Conservation (phyloP, 2,888 invertebrate species). For the Phortica okadai region DNA sequence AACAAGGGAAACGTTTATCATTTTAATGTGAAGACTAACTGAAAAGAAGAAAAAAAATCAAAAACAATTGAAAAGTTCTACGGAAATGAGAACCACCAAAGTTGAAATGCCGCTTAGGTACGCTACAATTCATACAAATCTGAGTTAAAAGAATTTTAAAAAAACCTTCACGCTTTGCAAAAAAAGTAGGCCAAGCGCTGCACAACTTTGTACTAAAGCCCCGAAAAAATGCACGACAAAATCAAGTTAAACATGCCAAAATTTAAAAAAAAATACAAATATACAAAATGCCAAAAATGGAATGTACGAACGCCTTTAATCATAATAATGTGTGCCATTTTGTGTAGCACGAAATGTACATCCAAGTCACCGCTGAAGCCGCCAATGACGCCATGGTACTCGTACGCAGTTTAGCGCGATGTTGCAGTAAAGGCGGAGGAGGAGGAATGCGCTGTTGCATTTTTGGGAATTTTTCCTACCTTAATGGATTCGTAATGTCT, state of each 20-base stretch:
- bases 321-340: slow-evolving; percentile 25
- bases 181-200: slow-evolving; percentile 16
- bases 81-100: not conserved
- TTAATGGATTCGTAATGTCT: slow-evolving; percentile 57
- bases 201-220: not conserved
- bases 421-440: slow-evolving; percentile 44
- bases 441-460: slow-evolving; percentile 41
- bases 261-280: not conserved
- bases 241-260: not conserved
- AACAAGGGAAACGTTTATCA: slow-evolving; percentile 2
- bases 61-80: not conserved
- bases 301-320: not conserved
- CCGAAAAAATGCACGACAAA: not conserved
- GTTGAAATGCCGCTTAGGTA: not conserved
- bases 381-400: slow-evolving; percentile 39
- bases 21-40: not conserved
- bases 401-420: not conserved
- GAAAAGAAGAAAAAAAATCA: not conserved
- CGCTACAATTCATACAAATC: no score
- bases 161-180: not conserved
- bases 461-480: slow-evolving; percentile 29
- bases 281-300: not conserved
- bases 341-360: not conserved
- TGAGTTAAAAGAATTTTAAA: not conserved
- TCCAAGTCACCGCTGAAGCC: slow-evolving; percentile 35